A percentile compares a stretch with the other conserved stretches of the same genome.
Conservation (phyloP, 2,797 vertebrate species). For the Pangasius krempfi region DNA sequence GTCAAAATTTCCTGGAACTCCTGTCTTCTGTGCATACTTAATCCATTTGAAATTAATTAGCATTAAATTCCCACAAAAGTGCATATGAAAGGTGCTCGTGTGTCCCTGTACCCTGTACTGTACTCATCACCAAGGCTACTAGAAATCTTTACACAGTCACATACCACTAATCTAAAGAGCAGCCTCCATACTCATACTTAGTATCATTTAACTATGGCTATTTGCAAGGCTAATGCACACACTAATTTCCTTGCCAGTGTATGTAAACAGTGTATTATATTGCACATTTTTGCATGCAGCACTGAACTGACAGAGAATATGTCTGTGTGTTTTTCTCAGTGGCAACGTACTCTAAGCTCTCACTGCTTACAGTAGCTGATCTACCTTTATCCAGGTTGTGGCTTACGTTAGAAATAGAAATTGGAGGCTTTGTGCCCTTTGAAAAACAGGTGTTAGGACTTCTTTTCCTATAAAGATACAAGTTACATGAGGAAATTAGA, state of each 20-base stretch:
- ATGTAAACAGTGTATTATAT: background rate
- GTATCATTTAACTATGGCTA: background rate
- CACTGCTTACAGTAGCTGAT: background rate
- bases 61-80: background rate
- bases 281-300: background rate
- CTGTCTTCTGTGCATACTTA: background rate
- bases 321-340: background rate
- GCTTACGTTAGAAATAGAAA: constrained; percentile 38
- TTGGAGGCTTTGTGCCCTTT: constrained; percentile 48
- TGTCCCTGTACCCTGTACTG: background rate
- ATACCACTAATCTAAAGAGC: background rate
- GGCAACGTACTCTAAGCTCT: background rate
- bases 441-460: constrained; percentile 56
- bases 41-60: background rate
- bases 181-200: background rate
- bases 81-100: background rate
- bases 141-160: background rate
- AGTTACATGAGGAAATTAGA: constrained; percentile 57
- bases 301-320: background rate
- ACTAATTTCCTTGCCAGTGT: background rate
- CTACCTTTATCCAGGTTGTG: constrained; percentile 21
- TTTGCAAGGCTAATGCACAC: background rate
- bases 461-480: constrained; percentile 34
- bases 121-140: background rate
- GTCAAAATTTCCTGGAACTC: background rate